These are phyloP conservation scores for Rhizomys pruinosus DNA, from an alignment of 2,113 vertebrate genomes.

Conservation along the genomic window DNA sequence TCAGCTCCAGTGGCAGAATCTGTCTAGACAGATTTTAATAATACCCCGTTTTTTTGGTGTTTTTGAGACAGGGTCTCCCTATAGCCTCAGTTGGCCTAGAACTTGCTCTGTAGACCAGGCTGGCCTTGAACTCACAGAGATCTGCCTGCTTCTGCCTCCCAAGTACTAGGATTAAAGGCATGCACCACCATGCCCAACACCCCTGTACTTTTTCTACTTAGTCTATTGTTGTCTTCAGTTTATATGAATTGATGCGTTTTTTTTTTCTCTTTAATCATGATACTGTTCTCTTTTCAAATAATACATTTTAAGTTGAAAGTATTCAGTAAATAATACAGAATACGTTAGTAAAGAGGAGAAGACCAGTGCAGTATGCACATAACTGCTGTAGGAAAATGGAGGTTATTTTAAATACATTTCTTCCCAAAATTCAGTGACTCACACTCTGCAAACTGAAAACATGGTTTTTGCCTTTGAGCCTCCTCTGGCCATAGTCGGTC, in stretches of 20 bases:
- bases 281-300: background rate
- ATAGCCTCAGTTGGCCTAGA: no score
- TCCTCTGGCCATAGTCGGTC: background rate
- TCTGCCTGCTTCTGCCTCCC: no score
- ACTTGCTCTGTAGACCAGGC: no score
- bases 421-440: background rate
- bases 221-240: background rate
- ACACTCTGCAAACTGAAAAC: background rate
- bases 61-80: no score
- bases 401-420: background rate
- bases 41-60: no score
- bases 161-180: no score
- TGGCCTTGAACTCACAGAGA: no score
- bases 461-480: background rate
- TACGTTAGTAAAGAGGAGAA: background rate
- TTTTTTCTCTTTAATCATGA: background rate
- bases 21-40: conserved; percentile 5
- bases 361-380: background rate
- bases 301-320: background rate
- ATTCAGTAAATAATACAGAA: background rate
- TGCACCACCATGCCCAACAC: no score
- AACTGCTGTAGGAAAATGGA: background rate
- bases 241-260: background rate
- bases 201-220: background rate
- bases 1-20: background rate